Percentiles rank a stretch among this genome's conserved stretches.
These are phyloP conservation scores for Gephyroberyx darwinii DNA, from an alignment of 2,797 vertebrate species.

Conservation along the genomic window DNA sequence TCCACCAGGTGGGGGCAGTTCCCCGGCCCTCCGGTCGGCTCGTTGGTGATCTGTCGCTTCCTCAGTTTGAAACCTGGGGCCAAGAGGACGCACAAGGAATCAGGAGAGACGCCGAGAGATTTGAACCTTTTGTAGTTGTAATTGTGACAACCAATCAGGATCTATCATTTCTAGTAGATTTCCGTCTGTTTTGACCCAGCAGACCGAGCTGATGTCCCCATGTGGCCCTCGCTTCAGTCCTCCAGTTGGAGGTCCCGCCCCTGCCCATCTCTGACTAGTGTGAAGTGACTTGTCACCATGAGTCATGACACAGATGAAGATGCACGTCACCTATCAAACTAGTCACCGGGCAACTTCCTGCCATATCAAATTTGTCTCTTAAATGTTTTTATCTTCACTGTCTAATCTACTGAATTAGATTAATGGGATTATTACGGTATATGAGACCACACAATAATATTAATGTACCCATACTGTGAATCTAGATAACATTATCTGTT, in stretches of 20 bases:
- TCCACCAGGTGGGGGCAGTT: slow-evolving; percentile 95
- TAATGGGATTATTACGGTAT: too few relatives aligned
- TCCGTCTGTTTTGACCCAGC: background rate
- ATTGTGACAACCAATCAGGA: background rate
- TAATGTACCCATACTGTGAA: too few relatives aligned
- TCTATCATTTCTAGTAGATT: background rate
- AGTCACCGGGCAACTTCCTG: too few relatives aligned
- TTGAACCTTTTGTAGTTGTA: background rate
- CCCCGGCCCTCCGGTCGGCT: slow-evolving; percentile 87
- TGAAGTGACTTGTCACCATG: too few relatives aligned
- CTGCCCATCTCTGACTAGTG: background rate
- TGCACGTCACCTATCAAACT: too few relatives aligned
- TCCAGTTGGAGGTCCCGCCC: background rate
- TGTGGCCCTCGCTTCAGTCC: background rate
- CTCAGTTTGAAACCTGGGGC: slow-evolving; percentile 92
- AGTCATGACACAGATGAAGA: too few relatives aligned
- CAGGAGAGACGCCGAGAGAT: background rate
- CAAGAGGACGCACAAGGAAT: background rate
- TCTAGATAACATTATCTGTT: too few relatives aligned
- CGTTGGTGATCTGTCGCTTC: slow-evolving; percentile 86
- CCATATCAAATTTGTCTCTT: too few relatives aligned
- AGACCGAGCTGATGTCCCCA: slow-evolving; percentile 1
- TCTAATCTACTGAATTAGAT: too few relatives aligned
- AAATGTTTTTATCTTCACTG: too few relatives aligned
- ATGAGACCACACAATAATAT: too few relatives aligned